Percentiles rank a stretch among this genome's conserved stretches.
Conservation (phyloP, 2,113 vertebrate genomes). For the Callorhinus ursinus region DNA sequence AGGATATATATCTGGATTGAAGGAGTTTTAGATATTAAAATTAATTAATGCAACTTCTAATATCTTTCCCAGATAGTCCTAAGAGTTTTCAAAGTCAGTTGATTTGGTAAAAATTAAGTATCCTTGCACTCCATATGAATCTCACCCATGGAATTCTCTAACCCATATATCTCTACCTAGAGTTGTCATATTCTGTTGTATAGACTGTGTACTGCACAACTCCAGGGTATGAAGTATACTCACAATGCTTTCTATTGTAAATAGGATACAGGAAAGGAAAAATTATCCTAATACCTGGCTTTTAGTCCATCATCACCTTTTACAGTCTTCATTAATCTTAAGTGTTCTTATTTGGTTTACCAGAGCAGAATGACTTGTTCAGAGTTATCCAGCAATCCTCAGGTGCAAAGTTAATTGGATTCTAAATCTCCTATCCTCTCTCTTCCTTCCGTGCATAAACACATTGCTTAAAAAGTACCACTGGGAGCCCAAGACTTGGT, state of each 20-base stretch:
- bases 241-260: neutral
- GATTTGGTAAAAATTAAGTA: neutral
- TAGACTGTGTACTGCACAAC: neutral
- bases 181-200: neutral
- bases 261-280: neutral
- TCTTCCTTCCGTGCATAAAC: neutral
- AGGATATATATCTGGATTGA: slow-evolving; percentile 89
- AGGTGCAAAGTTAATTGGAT: slow-evolving; percentile 19
- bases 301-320: neutral
- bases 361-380: neutral
- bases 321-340: neutral
- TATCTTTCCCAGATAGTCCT: neutral
- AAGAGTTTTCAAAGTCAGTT: slow-evolving; percentile 5
- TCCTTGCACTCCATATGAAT: neutral
- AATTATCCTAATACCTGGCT: neutral
- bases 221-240: neutral
- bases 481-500: neutral
- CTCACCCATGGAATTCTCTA: neutral
- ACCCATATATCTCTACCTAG: neutral
- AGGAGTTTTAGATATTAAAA: slow-evolving; percentile 88
- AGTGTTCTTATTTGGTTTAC: neutral
- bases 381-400: neutral
- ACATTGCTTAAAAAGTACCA: neutral
- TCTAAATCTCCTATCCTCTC: neutral
- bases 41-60: neutral